Evolutionary conservation across 2,797 vertebrate species (phyloP).

Genomic region (Uromys caudimaculatus): DNA sequence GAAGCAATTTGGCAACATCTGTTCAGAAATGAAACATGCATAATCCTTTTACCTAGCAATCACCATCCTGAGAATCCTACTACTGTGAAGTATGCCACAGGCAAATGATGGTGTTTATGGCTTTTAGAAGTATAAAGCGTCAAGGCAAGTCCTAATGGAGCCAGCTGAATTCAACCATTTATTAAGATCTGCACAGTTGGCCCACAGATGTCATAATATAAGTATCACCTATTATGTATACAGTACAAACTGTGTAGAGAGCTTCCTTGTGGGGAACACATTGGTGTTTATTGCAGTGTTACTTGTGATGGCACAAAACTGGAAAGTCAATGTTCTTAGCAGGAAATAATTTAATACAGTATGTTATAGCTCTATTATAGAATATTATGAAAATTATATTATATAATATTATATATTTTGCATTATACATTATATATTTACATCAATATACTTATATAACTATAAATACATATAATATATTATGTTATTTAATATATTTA

Average conservation of each 20-base stretch:
- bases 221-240: background rate
- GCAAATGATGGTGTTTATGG: conserved; percentile 12
- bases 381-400: background rate
- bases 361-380: background rate
- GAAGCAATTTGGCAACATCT: conserved; percentile 50
- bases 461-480: no score
- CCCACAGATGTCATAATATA: background rate
- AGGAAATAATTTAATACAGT: conserved; percentile 38
- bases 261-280: background rate
- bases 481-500: no score
- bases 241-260: background rate
- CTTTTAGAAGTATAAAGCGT: background rate
- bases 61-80: conserved; percentile 36
- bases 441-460: no score
- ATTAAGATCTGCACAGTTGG: background rate
- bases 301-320: conserved; percentile 37
- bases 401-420: background rate
- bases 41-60: conserved; percentile 45
- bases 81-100: background rate
- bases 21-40: conserved; percentile 24
- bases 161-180: background rate
- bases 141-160: conserved; percentile 17
- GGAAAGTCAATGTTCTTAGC: background rate
- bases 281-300: background rate
- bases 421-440: background rate